phyloP scores from a whole-genome alignment of 1,140 invertebrate species.

The Helicoverpa armigera region DNA sequence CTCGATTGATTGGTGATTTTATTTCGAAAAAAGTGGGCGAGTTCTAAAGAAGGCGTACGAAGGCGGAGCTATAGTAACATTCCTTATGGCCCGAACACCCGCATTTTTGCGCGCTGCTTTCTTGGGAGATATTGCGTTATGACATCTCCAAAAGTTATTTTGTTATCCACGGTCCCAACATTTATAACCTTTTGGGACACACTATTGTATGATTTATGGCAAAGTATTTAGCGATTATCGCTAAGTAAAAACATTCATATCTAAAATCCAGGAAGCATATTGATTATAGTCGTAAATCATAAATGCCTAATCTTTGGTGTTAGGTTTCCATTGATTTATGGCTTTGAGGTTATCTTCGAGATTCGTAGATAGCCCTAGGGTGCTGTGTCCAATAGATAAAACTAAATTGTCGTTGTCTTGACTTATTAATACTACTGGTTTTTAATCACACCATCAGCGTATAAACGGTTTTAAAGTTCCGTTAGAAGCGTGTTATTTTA shows the following conservation, averaged over 20 bases:
- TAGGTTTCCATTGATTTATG: conserved; percentile 9
- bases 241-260: not conserved
- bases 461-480: not conserved
- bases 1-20: too few relatives aligned
- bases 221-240: too few relatives aligned
- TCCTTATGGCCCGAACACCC: too few relatives aligned
- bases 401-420: not conserved
- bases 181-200: too few relatives aligned
- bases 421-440: not conserved
- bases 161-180: too few relatives aligned
- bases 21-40: too few relatives aligned
- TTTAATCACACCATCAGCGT: not conserved
- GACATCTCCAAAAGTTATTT: too few relatives aligned
- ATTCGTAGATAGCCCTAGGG: conserved; percentile 6
- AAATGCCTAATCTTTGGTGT: conserved; percentile 14
- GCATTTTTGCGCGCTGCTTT: too few relatives aligned
- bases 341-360: not conserved
- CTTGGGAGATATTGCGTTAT: too few relatives aligned
- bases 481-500: not conserved
- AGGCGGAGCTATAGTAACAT: too few relatives aligned
- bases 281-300: conserved; percentile 13
- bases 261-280: conserved; percentile 11
- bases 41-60: too few relatives aligned
- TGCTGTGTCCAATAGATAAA: not conserved
- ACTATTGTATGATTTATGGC: too few relatives aligned